Evolutionary conservation across 2,113 vertebrate species (phyloP).

Genomic region (Percopsis transmontana): DNA sequence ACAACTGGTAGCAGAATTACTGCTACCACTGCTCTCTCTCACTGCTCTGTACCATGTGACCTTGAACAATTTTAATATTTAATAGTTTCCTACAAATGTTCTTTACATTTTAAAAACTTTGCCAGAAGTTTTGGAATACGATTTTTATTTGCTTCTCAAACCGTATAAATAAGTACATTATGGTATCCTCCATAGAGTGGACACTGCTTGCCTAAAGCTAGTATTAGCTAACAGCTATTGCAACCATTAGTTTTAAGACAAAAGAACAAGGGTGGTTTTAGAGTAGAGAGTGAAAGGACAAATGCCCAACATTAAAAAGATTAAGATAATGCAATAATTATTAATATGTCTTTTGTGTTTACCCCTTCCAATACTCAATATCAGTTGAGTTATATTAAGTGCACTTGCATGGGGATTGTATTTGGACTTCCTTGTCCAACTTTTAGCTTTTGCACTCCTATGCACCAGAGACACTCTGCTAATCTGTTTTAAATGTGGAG

Average conservation of each 20-base stretch:
- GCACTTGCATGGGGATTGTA: neutral
- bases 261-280: neutral
- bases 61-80: neutral
- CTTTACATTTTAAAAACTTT: too few relatives aligned
- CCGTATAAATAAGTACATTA: too few relatives aligned
- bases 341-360: neutral
- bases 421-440: neutral
- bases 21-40: neutral
- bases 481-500: neutral
- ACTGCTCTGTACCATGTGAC: neutral
- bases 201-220: too few relatives aligned
- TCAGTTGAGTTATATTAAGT: neutral
- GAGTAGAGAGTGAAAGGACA: slow-evolving; percentile 17
- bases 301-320: slow-evolving; percentile 14
- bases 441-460: neutral
- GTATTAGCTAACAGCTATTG: too few relatives aligned
- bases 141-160: too few relatives aligned
- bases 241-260: neutral
- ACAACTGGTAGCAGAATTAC: neutral
- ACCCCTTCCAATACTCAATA: neutral
- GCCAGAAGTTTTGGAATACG: too few relatives aligned
- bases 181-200: too few relatives aligned
- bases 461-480: neutral
- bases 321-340: slow-evolving; percentile 6
- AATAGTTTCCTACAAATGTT: neutral